These are phyloP conservation scores for Tuta absoluta DNA, from an alignment of 2,888 invertebrate species.

Conservation along the genomic window DNA sequence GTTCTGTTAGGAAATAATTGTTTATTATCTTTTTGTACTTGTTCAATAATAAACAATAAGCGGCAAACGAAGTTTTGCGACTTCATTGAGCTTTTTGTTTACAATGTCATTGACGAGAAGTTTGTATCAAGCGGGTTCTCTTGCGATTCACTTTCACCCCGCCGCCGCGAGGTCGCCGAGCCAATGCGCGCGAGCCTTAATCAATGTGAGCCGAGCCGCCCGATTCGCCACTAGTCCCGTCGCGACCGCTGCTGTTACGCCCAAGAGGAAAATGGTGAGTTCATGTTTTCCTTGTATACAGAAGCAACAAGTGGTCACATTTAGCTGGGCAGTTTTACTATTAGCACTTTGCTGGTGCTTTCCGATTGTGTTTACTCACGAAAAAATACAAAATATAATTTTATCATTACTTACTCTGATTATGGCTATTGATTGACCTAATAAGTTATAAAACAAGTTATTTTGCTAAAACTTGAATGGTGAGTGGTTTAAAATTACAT, in stretches of 20 bases:
- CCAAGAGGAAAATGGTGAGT: conserved; percentile 74
- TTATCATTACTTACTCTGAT: not conserved
- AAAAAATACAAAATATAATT: not conserved
- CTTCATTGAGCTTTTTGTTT: not conserved
- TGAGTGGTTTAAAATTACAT: not conserved
- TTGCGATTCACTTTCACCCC: conserved; percentile 77
- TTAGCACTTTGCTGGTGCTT: not conserved
- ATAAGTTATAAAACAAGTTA: conserved; percentile 1
- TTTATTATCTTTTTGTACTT: not conserved
- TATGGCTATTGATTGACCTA: not conserved
- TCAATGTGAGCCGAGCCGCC: conserved; percentile 62
- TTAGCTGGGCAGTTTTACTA: not conserved
- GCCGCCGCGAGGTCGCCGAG: conserved; percentile 49
- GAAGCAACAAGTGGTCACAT: conserved; percentile 28
- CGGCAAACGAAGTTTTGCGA: not conserved
- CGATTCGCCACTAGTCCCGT: conserved; percentile 50
- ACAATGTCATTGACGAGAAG: conserved; percentile 37
- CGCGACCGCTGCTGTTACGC: conserved; percentile 39
- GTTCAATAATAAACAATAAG: not conserved
- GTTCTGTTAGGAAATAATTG: too few species aligned
- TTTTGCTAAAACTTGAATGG: not conserved
- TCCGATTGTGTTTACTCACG: not conserved
- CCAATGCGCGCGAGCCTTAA: conserved; percentile 52
- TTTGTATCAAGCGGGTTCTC: conserved; percentile 49
- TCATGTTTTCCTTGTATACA: conserved; percentile 22